Base-by-base conservation (phyloP, 2,797 vertebrate species). In the Oophaga sylvatica region DNA sequence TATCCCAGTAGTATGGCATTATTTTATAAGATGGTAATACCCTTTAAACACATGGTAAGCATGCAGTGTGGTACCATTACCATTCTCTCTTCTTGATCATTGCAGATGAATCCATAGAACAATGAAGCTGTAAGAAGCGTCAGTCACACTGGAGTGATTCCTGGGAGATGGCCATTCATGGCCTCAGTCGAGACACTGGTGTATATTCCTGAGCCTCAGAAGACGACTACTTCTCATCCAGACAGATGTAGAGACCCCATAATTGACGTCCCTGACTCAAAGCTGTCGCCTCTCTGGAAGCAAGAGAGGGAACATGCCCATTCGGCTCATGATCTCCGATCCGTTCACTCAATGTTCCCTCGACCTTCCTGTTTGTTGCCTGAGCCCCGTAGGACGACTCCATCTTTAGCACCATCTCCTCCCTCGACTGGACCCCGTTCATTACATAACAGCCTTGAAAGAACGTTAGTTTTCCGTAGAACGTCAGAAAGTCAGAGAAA, bases 151-250 rank as follows among this genome's bases (percentile, higher is more conserved):
- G 41, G 79, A 31, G 4, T 45, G 17, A 31, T 22, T 13, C 45
- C 56, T 16, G 57, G 8, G 93, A 92, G 92, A 94, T 95, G 95
- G 95, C 92, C 93, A 81, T 93, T 90, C 92, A 95, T 97, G 94
- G 95, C 96, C 91, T 96, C 95, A 81, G 90, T 91, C 87, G 91
- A 91, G 90, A 87, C 92, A 80, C 85, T 93, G 84, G 91, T 81
- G 35, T 91, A 91, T 93, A 90, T 86, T 84, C 87, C 92, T 92
- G 75, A 91, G 87, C 88, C 91, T 87, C 59, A 86, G 80, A 53
- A 88, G 35, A 80, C 76, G 26, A 87, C 91, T 19, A 31, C 87
- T 53, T 76, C 57, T 16, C 83, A 1, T 1, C 65, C 85, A 41
- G 84, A 90, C 76, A 90, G 87, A 59, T 68, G 89, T 41, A 17